A percentile compares a stretch with the other conserved stretches of the same genome.
phyloP scores from a whole-genome alignment of 2,888 invertebrate genomes.

The Leptinotarsa peninsularis region DNA sequence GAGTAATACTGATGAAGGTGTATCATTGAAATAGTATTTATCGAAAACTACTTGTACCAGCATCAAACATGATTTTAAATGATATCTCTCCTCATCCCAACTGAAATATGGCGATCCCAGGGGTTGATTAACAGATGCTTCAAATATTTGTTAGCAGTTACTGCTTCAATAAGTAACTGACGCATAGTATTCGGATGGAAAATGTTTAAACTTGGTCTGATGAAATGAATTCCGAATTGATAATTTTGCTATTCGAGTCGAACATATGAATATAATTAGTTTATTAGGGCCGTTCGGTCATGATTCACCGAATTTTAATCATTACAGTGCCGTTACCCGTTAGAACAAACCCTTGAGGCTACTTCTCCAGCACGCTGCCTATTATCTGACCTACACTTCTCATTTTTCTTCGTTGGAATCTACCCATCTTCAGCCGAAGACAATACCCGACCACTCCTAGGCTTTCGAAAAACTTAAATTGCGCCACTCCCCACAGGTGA shows the following conservation, averaged over 20 bases:
- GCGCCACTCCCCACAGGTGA: slow-evolving; percentile 38
- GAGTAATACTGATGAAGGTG: no score
- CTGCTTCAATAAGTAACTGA: no score
- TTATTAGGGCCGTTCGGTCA: background rate
- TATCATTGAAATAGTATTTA: no score
- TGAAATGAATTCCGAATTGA: no score
- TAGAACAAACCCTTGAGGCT: slow-evolving; percentile 12
- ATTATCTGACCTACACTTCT: slow-evolving; percentile 12
- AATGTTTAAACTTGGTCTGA: no score
- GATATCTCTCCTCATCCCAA: no score
- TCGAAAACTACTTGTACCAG: no score
- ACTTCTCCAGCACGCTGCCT: slow-evolving; percentile 12
- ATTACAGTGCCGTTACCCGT: background rate
- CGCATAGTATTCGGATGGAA: no score
- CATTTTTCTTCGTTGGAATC: slow-evolving; percentile 29
- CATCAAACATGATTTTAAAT: no score
- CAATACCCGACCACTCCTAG: slow-evolving; percentile 34
- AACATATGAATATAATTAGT: background rate
- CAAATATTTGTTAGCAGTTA: no score
- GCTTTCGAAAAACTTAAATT: slow-evolving; percentile 33
- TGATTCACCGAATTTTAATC: background rate
- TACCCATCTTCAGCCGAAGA: slow-evolving; percentile 39
- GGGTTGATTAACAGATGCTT: no score
- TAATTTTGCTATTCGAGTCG: background rate
- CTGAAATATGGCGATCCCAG: no score